These are phyloP conservation scores for Propithecus coquereli DNA, from an alignment of 2,113 vertebrate genomes.

Conservation along the genomic window DNA sequence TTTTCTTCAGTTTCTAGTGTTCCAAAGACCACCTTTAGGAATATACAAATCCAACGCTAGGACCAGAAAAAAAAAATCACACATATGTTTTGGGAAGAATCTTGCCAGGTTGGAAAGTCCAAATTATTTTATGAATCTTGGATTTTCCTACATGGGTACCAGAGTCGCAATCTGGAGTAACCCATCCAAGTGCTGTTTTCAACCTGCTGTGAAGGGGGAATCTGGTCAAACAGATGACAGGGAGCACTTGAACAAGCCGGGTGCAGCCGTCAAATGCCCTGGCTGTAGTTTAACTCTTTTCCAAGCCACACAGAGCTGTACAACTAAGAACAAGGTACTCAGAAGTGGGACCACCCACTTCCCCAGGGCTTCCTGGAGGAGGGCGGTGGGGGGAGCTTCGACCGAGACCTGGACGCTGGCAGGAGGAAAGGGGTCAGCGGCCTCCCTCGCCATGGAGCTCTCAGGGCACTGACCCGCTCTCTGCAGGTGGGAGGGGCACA, in stretches of 20 bases:
- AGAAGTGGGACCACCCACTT: not conserved
- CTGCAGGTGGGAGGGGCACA: not conserved
- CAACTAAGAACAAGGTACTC: no score
- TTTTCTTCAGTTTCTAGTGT: not conserved
- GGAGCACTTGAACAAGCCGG: no score
- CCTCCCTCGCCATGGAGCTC: not conserved
- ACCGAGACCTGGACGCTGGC: no score
- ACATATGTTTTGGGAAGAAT: not conserved
- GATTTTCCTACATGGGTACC: not conserved
- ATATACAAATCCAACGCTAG: not conserved
- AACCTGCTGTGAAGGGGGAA: accelerated
- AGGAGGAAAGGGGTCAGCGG: not conserved
- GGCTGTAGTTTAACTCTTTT: not conserved
- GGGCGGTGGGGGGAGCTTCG: no score
- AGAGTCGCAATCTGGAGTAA: not conserved
- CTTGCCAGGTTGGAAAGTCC: accelerated
- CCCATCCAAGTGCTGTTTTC: not conserved
- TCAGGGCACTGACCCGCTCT: not conserved
- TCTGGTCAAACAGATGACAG: accelerated
- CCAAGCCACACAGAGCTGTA: no score
- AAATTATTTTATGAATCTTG: accelerated
- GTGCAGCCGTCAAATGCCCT: not conserved
- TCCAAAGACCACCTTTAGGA: not conserved
- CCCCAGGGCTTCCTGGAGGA: not conserved
- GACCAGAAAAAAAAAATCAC: no score